Evolutionary conservation across 1,140 invertebrate species (phyloP), one percentile per base, ranked within the genome.

Genomic region (Ladona fulva): DNA sequence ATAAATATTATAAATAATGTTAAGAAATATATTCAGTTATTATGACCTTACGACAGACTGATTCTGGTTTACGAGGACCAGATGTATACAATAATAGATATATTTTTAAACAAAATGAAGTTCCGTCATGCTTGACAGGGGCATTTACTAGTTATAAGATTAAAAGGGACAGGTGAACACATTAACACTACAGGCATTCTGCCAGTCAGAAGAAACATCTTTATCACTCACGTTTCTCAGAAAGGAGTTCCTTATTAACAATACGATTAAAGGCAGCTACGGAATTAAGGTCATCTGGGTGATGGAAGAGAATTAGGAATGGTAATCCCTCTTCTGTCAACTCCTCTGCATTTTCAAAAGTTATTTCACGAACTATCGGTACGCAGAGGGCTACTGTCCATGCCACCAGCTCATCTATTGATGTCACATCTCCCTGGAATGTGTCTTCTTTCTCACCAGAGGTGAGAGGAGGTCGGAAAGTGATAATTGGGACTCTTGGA

Each of bases 291-390:
- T 99, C 97, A 81, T 94, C 92, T 0, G 95, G 92, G 80, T 91
- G 84, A 83, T 99, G 95, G 85, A 99, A 99, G 1, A 99, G 85
- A 81, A 99, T 99, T 7, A 99, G 88, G 86, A 99, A 99, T n/a
- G 98, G 98, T 80, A 99, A 85, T 19, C 98, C 98, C 88, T 99
- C 98, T 87, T 99, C 98, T 0, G 98, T 99, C 14, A 99, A 85
- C 86, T 99, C 97, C 87, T 99, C 97, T 24, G 97, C 98, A 89
- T 99, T 99, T 87, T 99, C 97, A 86, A 99, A 99, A 5, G 97
- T 99, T 74, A 99, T 99, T 86, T 98, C 97, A 78, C 94, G 86
- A 0, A 95, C 94, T 25, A 95, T 84, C 0, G 94, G 93, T 19
- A 95, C 92, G 84, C 98, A 99, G 19, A 75, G 24, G 24, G 74